A percentile compares a stretch with the other conserved stretches of the same genome.
Conservation (phyloP, 2,113 vertebrate genomes). For the Protobothrops mucrosquamatus region DNA sequence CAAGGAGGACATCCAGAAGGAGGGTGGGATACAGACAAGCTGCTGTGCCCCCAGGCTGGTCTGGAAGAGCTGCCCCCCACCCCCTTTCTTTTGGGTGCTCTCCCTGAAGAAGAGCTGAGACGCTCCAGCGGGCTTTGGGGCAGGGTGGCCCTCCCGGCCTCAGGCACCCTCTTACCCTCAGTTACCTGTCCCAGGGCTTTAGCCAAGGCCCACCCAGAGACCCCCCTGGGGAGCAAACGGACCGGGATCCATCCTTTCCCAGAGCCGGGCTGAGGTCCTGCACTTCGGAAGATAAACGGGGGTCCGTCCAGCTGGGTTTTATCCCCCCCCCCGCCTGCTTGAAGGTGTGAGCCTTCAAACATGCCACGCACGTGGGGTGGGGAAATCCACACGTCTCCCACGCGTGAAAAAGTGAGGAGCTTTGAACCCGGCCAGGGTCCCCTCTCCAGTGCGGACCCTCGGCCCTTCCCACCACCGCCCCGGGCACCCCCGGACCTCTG, state of each 20-base stretch:
- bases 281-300: accelerated
- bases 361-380: not conserved
- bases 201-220: too few species aligned
- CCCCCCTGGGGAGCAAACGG: not conserved
- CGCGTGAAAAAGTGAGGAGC: not conserved
- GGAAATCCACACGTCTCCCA: not conserved
- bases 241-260: not conserved
- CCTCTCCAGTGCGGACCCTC: not conserved
- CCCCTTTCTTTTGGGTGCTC: not conserved
- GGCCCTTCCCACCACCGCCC: not conserved
- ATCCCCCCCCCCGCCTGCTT: not conserved
- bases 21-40: not conserved
- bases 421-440: not conserved
- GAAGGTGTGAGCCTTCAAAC: not conserved
- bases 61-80: not conserved
- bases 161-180: not conserved
- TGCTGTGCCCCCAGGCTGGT: too few species aligned
- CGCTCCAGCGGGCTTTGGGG: not conserved
- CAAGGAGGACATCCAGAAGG: not conserved
- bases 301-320: not conserved
- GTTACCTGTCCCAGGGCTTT: not conserved
- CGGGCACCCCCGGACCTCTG: too few species aligned
- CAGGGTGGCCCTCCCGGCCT: not conserved
- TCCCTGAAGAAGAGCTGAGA: not conserved
- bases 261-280: not conserved